Evolutionary conservation across 2,797 vertebrate genomes (phyloP), one percentile per base, ranked within the genome.

Genomic region (Muscicapa comitata): DNA sequence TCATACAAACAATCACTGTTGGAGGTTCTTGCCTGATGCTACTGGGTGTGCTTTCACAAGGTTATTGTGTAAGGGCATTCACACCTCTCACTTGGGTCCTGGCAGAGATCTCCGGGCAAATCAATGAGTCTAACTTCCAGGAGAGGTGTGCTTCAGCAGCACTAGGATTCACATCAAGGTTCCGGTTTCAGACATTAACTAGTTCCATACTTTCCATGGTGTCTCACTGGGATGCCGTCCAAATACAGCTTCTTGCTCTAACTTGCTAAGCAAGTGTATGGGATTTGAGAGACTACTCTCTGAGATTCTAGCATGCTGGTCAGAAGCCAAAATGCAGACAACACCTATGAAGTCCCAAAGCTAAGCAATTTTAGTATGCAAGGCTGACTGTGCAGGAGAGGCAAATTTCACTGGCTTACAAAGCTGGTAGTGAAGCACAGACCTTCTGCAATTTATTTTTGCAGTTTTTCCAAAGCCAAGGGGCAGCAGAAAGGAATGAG

Each of bases 301-400:
- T 57, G 38, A 87, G 72, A 86, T 74, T 87, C 33, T 42, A 59
- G 48, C 25, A 70, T 59, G 37, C 38, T 81, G 73, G 35, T 76
- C 61, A 53, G 81, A 92, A 89, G 86, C 75, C 92, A 93, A 93
- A 86, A 85, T 12, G 17, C 35, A 95, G 86, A 70, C 84, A 88
- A 8, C 61, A 89, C 67, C 84, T 83, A 53, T 13, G 11, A 89
- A 76, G 53, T 87, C 45, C 74, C 77, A 85, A 74, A 88, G 67
- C 35, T 13, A 81, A 85, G 77, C 77, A 84, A 38, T 85, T 86
- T 93, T 35, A 70, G 43, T 28, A 62, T 7, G 43, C 48, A 76
- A 92, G 53, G 35, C 63, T 85, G 61, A 31, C 63, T 62, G 43
- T 21, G 25, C 43, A 93, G 55, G 24, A 51, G 4, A 63, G 38